Evolutionary conservation across 2,888 invertebrate species (phyloP).

Genomic region (Xanthia icteritia): DNA sequence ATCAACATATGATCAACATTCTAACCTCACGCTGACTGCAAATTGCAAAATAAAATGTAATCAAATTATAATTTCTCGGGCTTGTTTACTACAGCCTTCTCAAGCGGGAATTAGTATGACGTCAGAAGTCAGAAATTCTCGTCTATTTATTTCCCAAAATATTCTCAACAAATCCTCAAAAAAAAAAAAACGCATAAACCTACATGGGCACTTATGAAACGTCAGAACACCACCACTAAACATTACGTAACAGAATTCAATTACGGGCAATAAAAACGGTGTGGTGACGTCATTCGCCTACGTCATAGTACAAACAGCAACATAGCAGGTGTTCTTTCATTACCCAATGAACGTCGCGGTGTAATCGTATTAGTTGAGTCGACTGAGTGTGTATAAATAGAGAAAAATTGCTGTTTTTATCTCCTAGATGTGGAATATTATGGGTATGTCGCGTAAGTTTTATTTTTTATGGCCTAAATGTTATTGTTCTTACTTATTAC

Average conservation of each 20-base stretch:
- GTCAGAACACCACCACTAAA: conserved; percentile 7
- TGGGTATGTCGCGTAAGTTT: background rate
- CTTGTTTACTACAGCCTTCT: too few species aligned
- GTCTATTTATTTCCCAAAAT: conserved; percentile 10
- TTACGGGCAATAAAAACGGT: conserved; percentile 45
- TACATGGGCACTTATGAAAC: too few species aligned
- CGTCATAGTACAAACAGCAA: conserved; percentile 49
- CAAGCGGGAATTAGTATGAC: background rate
- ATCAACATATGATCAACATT: background rate
- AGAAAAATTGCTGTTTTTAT: conserved; percentile 21
- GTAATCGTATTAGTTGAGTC: conserved; percentile 62
- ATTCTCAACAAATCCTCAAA: conserved; percentile 19
- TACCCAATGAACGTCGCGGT: conserved; percentile 57
- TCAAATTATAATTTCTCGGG: background rate
- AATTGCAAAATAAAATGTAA: background rate
- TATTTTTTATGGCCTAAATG: background rate
- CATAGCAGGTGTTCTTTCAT: conserved; percentile 66
- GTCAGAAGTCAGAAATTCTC: conserved; percentile 13
- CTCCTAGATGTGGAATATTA: background rate
- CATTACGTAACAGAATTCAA: conserved; percentile 32
- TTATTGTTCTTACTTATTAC: too few species aligned
- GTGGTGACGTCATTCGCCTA: conserved; percentile 43
- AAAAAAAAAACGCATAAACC: too few species aligned
- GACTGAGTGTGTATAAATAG: conserved; percentile 25
- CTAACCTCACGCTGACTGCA: background rate